Percentiles rank a stretch among this genome's conserved stretches.
phyloP scores from a whole-genome alignment of 2,888 invertebrate genomes.

The Blomia tropicalis region DNA sequence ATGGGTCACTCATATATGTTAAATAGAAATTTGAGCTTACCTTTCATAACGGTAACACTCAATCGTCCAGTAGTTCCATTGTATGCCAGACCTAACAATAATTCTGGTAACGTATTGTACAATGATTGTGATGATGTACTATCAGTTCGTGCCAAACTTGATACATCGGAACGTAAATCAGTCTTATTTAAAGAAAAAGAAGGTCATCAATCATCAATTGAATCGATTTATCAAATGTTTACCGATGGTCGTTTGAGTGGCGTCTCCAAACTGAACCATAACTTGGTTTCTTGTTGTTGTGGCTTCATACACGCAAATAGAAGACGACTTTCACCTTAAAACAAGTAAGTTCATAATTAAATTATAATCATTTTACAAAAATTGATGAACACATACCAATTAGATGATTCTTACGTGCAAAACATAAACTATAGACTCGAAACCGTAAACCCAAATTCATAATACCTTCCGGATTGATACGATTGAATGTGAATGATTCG shows the following conservation, averaged over 20 bases:
- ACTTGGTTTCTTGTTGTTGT: conserved; percentile 69
- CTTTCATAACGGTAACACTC: conserved; percentile 72
- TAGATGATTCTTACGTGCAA: conserved; percentile 76
- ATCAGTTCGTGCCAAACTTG: conserved; percentile 70
- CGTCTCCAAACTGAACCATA: conserved; percentile 73
- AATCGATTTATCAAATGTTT: conserved; percentile 2
- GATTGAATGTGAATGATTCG: conserved; percentile 75
- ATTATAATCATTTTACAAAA: not conserved
- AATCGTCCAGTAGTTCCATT: conserved; percentile 82
- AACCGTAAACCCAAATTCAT: conserved; percentile 77
- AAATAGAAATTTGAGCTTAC: no score
- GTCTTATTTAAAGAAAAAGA: not conserved
- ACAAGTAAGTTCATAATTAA: no score
- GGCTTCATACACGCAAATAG: conserved; percentile 69
- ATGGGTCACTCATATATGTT: no score
- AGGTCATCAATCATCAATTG: no score
- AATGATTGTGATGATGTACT: conserved; percentile 80
- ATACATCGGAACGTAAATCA: conserved; percentile 5
- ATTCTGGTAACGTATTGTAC: conserved; percentile 64
- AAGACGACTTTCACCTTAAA: conserved; percentile 57
- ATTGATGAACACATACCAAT: conserved; percentile 41
- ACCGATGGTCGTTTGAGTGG: conserved; percentile 33
- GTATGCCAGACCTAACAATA: conserved; percentile 72
- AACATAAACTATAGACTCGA: conserved; percentile 75
- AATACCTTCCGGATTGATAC: conserved; percentile 85